phyloP scores from a whole-genome alignment of 2,113 vertebrate genomes.

The Apteryx owenii region DNA sequence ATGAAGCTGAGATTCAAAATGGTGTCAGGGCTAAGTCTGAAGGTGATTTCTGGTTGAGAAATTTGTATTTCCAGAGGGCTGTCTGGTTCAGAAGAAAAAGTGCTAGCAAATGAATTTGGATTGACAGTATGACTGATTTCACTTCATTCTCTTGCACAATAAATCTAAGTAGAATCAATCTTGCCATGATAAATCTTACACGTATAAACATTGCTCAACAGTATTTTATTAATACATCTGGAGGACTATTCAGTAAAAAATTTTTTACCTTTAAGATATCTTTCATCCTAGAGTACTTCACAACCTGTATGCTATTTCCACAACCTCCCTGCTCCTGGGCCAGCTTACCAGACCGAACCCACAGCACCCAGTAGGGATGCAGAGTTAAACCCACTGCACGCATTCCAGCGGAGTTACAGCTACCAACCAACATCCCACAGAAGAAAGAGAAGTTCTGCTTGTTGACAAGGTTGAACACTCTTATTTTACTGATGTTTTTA shows the following conservation, averaged over 20 bases:
- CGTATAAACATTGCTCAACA: slow-evolving; percentile 5
- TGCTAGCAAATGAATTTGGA: neutral
- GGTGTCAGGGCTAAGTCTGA: neutral
- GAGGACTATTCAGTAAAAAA: slow-evolving; percentile 10
- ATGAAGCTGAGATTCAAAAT: neutral
- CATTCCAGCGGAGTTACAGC: neutral
- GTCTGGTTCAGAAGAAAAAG: slow-evolving; percentile 19
- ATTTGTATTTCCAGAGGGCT: neutral
- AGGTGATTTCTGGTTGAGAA: slow-evolving; percentile 14
- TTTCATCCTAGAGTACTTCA: neutral
- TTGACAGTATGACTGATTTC: slow-evolving; percentile 36
- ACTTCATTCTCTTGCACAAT: slow-evolving; percentile 26
- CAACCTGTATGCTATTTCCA: neutral
- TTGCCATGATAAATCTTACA: slow-evolving; percentile 22
- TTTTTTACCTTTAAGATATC: slow-evolving; percentile 19
- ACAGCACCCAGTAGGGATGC: neutral
- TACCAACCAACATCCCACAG: neutral
- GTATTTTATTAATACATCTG: slow-evolving; percentile 53
- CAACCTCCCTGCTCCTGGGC: neutral
- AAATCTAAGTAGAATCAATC: slow-evolving; percentile 20
- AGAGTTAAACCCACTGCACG: neutral
- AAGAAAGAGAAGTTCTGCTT: neutral
- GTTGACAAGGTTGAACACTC: neutral
- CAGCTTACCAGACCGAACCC: rapidly evolving
- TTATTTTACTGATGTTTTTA: neutral